phyloP scores from a whole-genome alignment of 2,888 invertebrate species.

The Erebia epiphron region DNA sequence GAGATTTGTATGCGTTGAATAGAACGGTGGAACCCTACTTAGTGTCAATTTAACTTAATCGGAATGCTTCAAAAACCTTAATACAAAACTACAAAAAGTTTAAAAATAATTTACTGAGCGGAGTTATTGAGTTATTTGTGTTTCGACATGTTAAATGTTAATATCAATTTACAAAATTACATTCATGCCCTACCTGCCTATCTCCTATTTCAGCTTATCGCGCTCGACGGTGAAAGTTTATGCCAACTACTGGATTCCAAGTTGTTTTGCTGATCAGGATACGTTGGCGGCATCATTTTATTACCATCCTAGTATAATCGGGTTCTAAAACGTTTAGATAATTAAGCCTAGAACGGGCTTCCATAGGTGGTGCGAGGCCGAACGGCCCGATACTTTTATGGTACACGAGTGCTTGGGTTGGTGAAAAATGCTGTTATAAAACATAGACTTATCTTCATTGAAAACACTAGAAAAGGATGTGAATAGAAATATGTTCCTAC shows the following conservation, averaged over 20 bases:
- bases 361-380: constrained; percentile 72
- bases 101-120: too few relatives aligned
- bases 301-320: constrained; percentile 63
- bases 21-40: too few relatives aligned
- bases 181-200: background rate
- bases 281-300: constrained; percentile 44
- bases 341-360: constrained; percentile 68
- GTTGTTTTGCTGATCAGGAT: constrained; percentile 41
- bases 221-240: constrained; percentile 41
- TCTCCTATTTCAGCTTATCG: background rate
- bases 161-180: background rate
- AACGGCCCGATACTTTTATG: constrained; percentile 72
- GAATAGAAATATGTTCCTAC: too few relatives aligned
- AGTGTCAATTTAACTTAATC: too few relatives aligned
- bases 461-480: background rate
- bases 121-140: too few relatives aligned
- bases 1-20: too few relatives aligned
- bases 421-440: constrained; percentile 71
- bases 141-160: background rate
- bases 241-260: constrained; percentile 28
- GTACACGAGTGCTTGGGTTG: constrained; percentile 60
- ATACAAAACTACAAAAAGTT: too few relatives aligned
- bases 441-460: constrained; percentile 47
- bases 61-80: too few relatives aligned
- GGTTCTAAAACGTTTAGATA: constrained; percentile 68